A percentile compares a stretch with the other conserved stretches of the same genome.
Evolutionary conservation across 2,113 vertebrate genomes (phyloP).

Genomic region (Gymnobelideus leadbeateri): DNA sequence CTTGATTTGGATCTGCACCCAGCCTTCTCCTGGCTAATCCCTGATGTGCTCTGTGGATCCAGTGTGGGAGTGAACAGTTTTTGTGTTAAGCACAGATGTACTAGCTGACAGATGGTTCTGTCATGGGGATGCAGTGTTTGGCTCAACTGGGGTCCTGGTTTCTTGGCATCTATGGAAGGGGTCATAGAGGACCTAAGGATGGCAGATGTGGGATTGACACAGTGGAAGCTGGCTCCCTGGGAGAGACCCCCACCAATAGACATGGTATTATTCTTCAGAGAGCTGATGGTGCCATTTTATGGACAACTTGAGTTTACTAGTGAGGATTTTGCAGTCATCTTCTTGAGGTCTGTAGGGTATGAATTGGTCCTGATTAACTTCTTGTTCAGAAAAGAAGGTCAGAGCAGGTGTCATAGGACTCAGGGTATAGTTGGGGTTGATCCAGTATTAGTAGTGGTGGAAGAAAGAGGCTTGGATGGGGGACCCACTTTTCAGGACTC

Average conservation of each 20-base stretch:
- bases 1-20: conserved; percentile 96
- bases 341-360: conserved; percentile 90
- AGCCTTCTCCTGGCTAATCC: conserved; percentile 93
- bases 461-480: conserved; percentile 83
- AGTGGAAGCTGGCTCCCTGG: conserved; percentile 63
- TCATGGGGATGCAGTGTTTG: conserved; percentile 64
- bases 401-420: conserved; percentile 74
- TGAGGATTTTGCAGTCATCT: conserved; percentile 85
- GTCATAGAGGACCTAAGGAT: conserved; percentile 77
- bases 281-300: conserved; percentile 81
- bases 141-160: conserved; percentile 69
- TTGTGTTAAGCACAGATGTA: conserved; percentile 85
- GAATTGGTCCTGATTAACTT: conserved; percentile 89
- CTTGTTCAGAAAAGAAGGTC: conserved; percentile 80
- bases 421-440: conserved; percentile 74
- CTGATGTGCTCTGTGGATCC: conserved; percentile 96
- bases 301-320: conserved; percentile 85
- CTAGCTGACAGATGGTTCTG: conserved; percentile 82
- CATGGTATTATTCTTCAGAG: conserved; percentile 73
- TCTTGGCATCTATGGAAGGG: conserved; percentile 85
- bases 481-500: conserved; percentile 83
- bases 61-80: conserved; percentile 91
- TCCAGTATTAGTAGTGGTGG: conserved; percentile 61
- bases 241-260: conserved; percentile 47
- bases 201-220: conserved; percentile 81